Base-by-base conservation (phyloP, 1,140 invertebrate genomes). In the Drosophila malerkotliana region DNA sequence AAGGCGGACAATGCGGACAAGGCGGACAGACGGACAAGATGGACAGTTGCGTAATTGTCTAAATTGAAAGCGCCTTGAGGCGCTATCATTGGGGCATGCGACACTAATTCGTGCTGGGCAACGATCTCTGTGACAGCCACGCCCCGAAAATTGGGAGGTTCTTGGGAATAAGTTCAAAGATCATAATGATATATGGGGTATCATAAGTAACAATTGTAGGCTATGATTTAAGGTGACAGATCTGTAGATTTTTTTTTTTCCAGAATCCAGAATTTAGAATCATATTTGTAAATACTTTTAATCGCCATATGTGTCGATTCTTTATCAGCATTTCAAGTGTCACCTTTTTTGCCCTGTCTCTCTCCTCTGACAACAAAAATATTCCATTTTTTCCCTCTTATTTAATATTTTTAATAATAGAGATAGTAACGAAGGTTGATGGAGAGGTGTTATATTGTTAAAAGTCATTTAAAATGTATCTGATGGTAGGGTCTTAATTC, bases 41-140 rank as follows among this genome's bases (percentile, higher is more conserved):
- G 59, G 59, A 54, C 59, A 55, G 58, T 78, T 88, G 75, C 76
- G 79, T 74, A 88, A 88, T 88, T 88, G 83, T 49, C 69, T 88
- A 76, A 88, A 88, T 88, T 88, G 83, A 88, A 88, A 88, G 45
- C 72, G 79, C 83, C 83, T 88, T 88, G 83, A 83, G 83, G 72
- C 71, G 79, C 83, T 88, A 87, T 87, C 83, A 87, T 79, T 82
- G 62, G 71, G 34, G 51, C 77, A 81, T 78, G 81, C 63, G 81
- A 60, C 60, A 77, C 64, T 75, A 87, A 87, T 87, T 88, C 44
- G 44, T 12, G 30, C 51, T 69, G 66, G 64, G 48, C 64, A 68
- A 47, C 64, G 48, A 68, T 48, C 66, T 67, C 62, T 26, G 62
- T 71, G 72, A 67, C 59, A 74, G 44, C 37, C 44, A 61, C 64